Conservation (phyloP, 2,113 vertebrate genomes). For the Neopipo cinnamomea region DNA sequence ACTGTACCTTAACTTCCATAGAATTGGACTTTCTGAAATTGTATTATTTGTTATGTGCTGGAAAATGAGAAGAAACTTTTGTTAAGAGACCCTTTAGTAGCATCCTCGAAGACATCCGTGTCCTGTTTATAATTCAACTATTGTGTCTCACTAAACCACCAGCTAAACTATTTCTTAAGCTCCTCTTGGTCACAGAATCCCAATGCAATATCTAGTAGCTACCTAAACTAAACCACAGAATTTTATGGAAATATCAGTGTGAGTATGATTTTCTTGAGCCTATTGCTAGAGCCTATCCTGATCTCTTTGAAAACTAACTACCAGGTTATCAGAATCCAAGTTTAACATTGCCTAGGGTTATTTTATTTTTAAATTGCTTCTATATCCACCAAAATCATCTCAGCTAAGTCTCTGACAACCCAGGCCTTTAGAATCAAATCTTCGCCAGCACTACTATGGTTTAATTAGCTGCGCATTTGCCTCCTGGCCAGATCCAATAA, state of each 20-base stretch:
- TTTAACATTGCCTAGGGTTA: constrained; percentile 11
- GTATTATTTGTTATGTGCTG: neutral
- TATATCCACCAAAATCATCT: constrained; percentile 13
- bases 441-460: constrained; percentile 60
- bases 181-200: neutral
- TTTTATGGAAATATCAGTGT: neutral
- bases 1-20: neutral
- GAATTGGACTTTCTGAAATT: neutral
- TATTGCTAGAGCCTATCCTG: neutral
- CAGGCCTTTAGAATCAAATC: constrained; percentile 32
- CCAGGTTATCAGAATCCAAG: neutral
- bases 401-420: neutral
- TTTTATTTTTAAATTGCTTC: constrained; percentile 53
- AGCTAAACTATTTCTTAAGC: neutral
- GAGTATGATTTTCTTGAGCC: neutral
- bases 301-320: neutral
- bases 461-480: constrained; percentile 74
- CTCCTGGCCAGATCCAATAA: constrained; percentile 76
- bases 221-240: neutral
- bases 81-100: neutral
- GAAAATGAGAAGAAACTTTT: neutral
- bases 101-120: neutral
- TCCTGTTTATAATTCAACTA: neutral
- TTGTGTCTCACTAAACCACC: neutral
- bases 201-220: neutral